A percentile compares a stretch with the other conserved stretches of the same genome.
Conservation (phyloP, 2,888 invertebrate species). For the Standfussiana lucernea region DNA sequence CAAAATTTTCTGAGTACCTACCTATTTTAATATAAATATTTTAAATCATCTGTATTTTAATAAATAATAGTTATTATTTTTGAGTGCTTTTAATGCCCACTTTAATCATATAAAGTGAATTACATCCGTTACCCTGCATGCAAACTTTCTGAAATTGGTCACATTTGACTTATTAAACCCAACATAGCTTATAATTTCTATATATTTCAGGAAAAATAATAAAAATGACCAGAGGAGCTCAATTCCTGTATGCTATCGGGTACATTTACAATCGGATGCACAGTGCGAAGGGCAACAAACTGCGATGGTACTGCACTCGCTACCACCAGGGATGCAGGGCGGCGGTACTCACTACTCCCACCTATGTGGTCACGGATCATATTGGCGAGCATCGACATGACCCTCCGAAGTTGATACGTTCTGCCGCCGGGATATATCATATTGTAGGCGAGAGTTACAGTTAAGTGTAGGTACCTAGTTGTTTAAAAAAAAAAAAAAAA, state of each 20-base stretch:
- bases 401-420: background rate
- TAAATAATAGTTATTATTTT: no score
- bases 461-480: background rate
- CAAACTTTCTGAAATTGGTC: no score
- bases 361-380: background rate
- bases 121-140: no score
- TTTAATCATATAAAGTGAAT: no score
- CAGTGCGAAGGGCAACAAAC: background rate
- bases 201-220: background rate
- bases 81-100: no score
- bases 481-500: background rate
- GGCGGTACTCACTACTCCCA: background rate
- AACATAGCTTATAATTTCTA: background rate
- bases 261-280: background rate
- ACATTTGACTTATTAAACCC: no score
- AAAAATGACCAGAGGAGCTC: no score
- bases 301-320: conserved; percentile 1
- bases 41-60: no score
- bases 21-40: no score
- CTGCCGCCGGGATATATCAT: background rate
- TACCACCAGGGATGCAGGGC: background rate
- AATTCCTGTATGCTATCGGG: background rate
- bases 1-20: no score
- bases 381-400: background rate
- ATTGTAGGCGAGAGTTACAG: background rate